These are phyloP conservation scores for Philaenus spumarius DNA, from an alignment of 1,140 invertebrate species.

Conservation along the genomic window DNA sequence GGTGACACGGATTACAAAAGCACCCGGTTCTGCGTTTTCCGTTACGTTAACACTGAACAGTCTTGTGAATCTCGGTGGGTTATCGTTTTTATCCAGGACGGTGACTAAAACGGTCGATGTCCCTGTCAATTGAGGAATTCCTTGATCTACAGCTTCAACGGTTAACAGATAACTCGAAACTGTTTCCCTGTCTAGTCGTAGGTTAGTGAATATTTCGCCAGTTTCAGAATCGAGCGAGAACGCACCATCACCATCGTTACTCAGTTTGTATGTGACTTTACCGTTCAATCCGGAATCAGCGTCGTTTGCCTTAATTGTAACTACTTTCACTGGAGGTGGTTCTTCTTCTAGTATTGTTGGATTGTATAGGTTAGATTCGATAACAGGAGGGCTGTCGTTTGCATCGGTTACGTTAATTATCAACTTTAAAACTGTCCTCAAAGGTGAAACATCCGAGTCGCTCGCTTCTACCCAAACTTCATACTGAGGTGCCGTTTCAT, in stretches of 20 bases:
- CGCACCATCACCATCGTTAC: slow-evolving; percentile 63
- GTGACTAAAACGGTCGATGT: slow-evolving; percentile 77
- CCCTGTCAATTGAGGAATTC: slow-evolving; percentile 71
- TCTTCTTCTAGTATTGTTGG: slow-evolving; percentile 81
- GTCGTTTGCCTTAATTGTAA: slow-evolving; percentile 75
- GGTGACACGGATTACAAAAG: slow-evolving; percentile 87
- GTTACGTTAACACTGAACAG: slow-evolving; percentile 92
- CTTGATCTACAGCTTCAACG: slow-evolving; percentile 82
- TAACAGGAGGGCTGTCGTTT: slow-evolving; percentile 85
- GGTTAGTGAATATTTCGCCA: slow-evolving; percentile 80
- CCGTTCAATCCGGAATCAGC: slow-evolving; percentile 83
- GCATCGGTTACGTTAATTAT: slow-evolving; percentile 82
- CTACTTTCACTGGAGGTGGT: slow-evolving; percentile 66
- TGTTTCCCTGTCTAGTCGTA: slow-evolving; percentile 79
- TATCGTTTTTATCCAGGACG: slow-evolving; percentile 90
- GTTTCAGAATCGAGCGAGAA: slow-evolving; percentile 74
- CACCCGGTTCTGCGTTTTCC: slow-evolving; percentile 87
- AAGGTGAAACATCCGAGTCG: slow-evolving; percentile 72
- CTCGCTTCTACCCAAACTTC: slow-evolving; percentile 90
- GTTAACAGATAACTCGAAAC: slow-evolving; percentile 74
- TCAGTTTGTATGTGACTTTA: slow-evolving; percentile 68
- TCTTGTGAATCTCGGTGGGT: slow-evolving; percentile 86
- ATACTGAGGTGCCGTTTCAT: slow-evolving; percentile 75
- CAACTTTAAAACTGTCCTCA: slow-evolving; percentile 67
- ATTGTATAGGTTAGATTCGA: slow-evolving; percentile 74